Conservation (phyloP, 1,140 invertebrate species). For the Ylistrum balloti region DNA sequence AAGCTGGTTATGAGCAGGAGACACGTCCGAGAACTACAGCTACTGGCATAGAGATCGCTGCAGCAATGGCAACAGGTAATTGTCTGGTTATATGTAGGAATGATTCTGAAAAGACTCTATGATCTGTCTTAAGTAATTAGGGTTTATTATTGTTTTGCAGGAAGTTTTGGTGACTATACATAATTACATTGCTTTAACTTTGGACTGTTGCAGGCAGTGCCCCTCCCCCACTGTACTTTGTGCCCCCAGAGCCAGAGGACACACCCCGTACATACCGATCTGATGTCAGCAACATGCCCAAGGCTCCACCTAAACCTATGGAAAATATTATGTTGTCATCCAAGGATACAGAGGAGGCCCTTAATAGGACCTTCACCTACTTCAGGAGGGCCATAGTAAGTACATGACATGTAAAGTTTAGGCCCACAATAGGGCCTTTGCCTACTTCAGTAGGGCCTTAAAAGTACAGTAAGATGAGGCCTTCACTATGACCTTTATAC, state of each 20-base stretch:
- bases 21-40: conserved; percentile 70
- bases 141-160: no score
- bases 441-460: conserved; percentile 75
- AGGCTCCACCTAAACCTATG: conserved; percentile 51
- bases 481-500: conserved; percentile 75
- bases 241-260: conserved; percentile 73
- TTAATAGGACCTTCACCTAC: conserved; percentile 75
- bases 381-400: conserved; percentile 78
- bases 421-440: conserved; percentile 73
- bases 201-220: conserved; percentile 65
- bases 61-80: conserved; percentile 78
- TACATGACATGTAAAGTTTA: background rate
- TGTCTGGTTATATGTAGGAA: background rate
- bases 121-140: background rate
- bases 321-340: conserved; percentile 69
- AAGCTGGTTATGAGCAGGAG: conserved; percentile 61
- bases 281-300: conserved; percentile 62
- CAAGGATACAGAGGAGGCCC: conserved; percentile 68
- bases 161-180: no score
- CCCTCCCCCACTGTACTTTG: conserved; percentile 73
- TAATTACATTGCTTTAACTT: background rate
- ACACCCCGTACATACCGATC: conserved; percentile 78
- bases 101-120: background rate
- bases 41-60: conserved; percentile 80
- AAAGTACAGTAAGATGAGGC: conserved; percentile 68